Conservation (phyloP, 2,888 invertebrate genomes). For the Scrobipalpa costella region DNA sequence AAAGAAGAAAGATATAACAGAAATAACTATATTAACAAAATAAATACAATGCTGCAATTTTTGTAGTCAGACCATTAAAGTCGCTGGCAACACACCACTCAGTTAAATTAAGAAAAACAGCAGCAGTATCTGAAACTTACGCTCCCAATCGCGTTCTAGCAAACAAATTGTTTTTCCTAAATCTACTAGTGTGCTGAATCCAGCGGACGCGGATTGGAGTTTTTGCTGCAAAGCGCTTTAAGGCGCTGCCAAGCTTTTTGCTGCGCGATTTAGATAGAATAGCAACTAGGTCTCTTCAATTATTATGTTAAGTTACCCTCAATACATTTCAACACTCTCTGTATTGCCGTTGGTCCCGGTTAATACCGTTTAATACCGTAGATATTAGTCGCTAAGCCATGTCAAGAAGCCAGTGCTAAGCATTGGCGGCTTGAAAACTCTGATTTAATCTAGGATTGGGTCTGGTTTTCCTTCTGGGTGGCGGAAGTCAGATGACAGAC, state of each 20-base stretch:
- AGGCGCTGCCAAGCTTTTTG: conserved; percentile 7
- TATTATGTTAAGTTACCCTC: conserved; percentile 9
- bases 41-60: too few relatives aligned
- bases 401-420: too few relatives aligned
- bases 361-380: too few relatives aligned
- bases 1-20: too few relatives aligned
- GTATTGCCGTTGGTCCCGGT: too few relatives aligned
- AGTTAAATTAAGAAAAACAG: neutral
- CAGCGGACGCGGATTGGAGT: neutral
- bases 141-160: conserved; percentile 6
- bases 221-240: conserved; percentile 1
- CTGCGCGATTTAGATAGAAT: neutral
- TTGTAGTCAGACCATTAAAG: neutral
- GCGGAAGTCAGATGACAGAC: too few relatives aligned
- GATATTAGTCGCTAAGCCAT: too few relatives aligned
- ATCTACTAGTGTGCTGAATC: conserved; percentile 2
- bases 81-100: neutral
- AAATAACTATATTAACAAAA: too few relatives aligned
- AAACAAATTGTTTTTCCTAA: conserved; percentile 13
- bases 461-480: too few relatives aligned
- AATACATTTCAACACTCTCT: too few relatives aligned
- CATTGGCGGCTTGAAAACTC: too few relatives aligned
- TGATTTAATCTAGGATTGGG: too few relatives aligned
- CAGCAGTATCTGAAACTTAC: conserved; percentile 6
- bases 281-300: neutral